Evolutionary conservation across 1,140 invertebrate genomes (phyloP), one percentile per base, ranked within the genome.

Genomic region (Trichomalopsis sarcophagae): DNA sequence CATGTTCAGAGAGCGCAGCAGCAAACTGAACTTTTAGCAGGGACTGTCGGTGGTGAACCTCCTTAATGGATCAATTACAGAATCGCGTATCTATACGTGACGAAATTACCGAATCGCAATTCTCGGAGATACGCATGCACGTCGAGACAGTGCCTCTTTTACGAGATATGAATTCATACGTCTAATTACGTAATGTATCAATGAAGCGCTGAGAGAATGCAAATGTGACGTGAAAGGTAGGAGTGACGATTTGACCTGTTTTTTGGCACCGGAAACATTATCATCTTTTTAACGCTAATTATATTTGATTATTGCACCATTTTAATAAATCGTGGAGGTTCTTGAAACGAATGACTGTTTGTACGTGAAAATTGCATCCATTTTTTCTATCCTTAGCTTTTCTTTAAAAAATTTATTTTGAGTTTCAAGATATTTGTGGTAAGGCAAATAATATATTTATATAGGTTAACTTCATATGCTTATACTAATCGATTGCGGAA

Each of bases 11-110:
- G n/a, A n/a, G n/a, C n/a, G n/a, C n/a, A n/a, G n/a, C n/a, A n/a
- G n/a, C n/a, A n/a, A n/a, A n/a, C n/a, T n/a, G n/a, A n/a, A n/a
- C n/a, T n/a, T n/a, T n/a, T n/a, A n/a, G n/a, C n/a, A n/a, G n/a
- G n/a, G n/a, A n/a, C n/a, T n/a, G n/a, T n/a, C n/a, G 27, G 27
- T 27, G 27, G 27, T 27, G 27, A 27, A 27, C 27, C 27, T 27
- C 27, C 27, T 27, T 27, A 86, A 86, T 86, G 80, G 84, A 86
- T 62, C 80, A 86, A 86, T 86, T 86, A 82, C 44, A 76, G 23
- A 76, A 27, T 14, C 27, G 79, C n/a, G 36, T 44, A 73, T 85
- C 27, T 86, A 40, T 40, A 82, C 84, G 84, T 86, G 84, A 85
- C 66, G 62, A 21, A 82, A 82, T 86, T 86, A 68, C 33, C 73